These are phyloP conservation scores for Quadriops clusia DNA, from an alignment of 2,888 invertebrate species.

Conservation along the genomic window DNA sequence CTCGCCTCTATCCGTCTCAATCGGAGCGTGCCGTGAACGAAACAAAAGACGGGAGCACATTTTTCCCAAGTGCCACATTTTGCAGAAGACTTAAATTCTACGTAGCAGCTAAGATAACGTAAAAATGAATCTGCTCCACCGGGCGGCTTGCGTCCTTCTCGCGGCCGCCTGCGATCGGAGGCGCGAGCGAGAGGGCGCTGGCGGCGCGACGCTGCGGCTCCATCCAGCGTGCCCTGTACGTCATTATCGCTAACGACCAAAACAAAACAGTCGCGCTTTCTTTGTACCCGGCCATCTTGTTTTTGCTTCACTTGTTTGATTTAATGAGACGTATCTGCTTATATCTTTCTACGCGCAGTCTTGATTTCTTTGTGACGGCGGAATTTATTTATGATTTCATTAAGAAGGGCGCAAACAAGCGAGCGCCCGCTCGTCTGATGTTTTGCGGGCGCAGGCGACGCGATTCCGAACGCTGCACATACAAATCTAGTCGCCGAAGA, in stretches of 20 bases:
- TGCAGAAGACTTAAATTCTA: constrained; percentile 30
- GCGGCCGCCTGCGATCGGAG: constrained; percentile 1
- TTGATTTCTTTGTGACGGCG: too few species aligned
- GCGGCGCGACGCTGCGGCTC: neutral
- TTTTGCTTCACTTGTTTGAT: constrained; percentile 34
- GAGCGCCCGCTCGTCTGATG: too few species aligned
- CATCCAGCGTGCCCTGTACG: constrained; percentile 24
- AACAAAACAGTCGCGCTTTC: constrained; percentile 33
- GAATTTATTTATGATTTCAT: too few species aligned
- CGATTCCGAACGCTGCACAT: too few species aligned
- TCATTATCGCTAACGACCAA: constrained; percentile 35
- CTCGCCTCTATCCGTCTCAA: constrained; percentile 9
- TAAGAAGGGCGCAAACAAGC: too few species aligned
- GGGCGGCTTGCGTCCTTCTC: constrained; percentile 4
- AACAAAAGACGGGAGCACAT: constrained; percentile 17
- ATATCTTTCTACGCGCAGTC: too few species aligned
- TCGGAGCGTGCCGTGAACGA: constrained; percentile 11
- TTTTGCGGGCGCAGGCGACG: too few species aligned
- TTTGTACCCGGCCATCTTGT: constrained; percentile 34
- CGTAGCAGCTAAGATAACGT: constrained; percentile 25
- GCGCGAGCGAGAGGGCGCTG: constrained; percentile 2
- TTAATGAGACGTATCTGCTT: constrained; percentile 29
- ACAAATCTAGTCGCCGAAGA: too few species aligned
- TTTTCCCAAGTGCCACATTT: constrained; percentile 34
- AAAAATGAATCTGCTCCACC: too few species aligned